Percentiles rank a stretch among this genome's conserved stretches.
phyloP scores from a whole-genome alignment of 1,140 invertebrate species.

The Frieseomelitta varia region DNA sequence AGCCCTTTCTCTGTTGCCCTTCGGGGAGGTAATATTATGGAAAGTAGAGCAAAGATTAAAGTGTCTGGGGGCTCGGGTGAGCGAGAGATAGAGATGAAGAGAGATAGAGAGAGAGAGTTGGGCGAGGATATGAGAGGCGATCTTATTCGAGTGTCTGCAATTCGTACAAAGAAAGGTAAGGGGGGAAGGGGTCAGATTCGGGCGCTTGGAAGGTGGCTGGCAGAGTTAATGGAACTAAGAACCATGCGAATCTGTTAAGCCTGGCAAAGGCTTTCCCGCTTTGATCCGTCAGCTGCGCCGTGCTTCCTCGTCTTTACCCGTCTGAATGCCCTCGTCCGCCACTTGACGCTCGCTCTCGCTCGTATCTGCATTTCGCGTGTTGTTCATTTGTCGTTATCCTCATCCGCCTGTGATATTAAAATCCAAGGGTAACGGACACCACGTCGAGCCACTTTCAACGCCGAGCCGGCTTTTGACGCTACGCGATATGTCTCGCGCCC shows the following conservation, averaged over 20 bases:
- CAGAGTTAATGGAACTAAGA: slow-evolving; percentile 61
- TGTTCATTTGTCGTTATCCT: slow-evolving; percentile 9
- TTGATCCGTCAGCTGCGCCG: slow-evolving; percentile 54
- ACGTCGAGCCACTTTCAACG: not conserved
- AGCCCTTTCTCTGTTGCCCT: not conserved
- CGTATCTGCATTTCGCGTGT: not conserved
- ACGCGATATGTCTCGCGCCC: not conserved
- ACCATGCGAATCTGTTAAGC: slow-evolving; percentile 59
- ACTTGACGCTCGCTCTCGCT: not conserved
- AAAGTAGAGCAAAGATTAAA: slow-evolving; percentile 50
- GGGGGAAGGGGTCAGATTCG: not conserved
- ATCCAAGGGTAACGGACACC: not conserved
- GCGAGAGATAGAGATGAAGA: too few relatives aligned
- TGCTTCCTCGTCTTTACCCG: slow-evolving; percentile 27
- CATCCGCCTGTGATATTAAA: not conserved
- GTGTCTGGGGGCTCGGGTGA: not conserved
- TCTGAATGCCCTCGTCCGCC: not conserved
- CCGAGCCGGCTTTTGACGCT: not conserved
- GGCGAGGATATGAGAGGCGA: slow-evolving; percentile 17
- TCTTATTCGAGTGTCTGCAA: slow-evolving; percentile 24
- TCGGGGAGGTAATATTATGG: slow-evolving; percentile 37
- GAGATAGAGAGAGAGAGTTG: not conserved
- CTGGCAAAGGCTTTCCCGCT: slow-evolving; percentile 49
- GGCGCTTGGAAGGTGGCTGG: slow-evolving; percentile 16
- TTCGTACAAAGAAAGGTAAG: slow-evolving; percentile 13